Conservation (phyloP, 2,888 invertebrate species). For the Apamea epomidion region DNA sequence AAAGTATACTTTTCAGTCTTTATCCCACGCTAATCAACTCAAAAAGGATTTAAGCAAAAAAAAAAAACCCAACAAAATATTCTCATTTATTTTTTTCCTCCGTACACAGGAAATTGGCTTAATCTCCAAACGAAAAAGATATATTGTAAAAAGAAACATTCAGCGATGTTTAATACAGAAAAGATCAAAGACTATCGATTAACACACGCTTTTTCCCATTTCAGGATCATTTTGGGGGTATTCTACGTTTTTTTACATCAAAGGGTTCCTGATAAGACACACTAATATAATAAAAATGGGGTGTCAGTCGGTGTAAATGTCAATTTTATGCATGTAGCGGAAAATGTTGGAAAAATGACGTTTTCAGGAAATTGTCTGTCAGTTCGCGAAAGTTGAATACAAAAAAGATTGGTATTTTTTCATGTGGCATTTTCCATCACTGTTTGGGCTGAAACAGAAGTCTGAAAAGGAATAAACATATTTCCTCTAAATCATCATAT, state of each 20-base stretch:
- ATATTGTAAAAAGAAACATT: slow-evolving; percentile 49
- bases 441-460: neutral
- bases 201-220: slow-evolving; percentile 61
- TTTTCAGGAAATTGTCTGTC: slow-evolving; percentile 60
- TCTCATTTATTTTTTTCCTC: slow-evolving; percentile 48
- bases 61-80: slow-evolving; percentile 41
- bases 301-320: slow-evolving; percentile 27
- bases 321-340: slow-evolving; percentile 25
- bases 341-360: slow-evolving; percentile 41
- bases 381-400: slow-evolving; percentile 32
- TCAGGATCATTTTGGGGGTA: slow-evolving; percentile 56
- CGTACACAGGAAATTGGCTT: slow-evolving; percentile 57
- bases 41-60: slow-evolving; percentile 39
- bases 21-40: slow-evolving; percentile 40
- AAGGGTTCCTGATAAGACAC: slow-evolving; percentile 35
- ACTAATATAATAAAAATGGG: slow-evolving; percentile 38
- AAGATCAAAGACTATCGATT: slow-evolving; percentile 69
- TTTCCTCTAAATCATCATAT: neutral
- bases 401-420: slow-evolving; percentile 32
- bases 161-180: slow-evolving; percentile 59
- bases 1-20: neutral
- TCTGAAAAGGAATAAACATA: neutral
- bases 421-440: slow-evolving; percentile 20
- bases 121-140: slow-evolving; percentile 61
- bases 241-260: slow-evolving; percentile 50